These are phyloP conservation scores for Sitobion miscanthi DNA, from an alignment of 1,140 invertebrate genomes.

Conservation along the genomic window DNA sequence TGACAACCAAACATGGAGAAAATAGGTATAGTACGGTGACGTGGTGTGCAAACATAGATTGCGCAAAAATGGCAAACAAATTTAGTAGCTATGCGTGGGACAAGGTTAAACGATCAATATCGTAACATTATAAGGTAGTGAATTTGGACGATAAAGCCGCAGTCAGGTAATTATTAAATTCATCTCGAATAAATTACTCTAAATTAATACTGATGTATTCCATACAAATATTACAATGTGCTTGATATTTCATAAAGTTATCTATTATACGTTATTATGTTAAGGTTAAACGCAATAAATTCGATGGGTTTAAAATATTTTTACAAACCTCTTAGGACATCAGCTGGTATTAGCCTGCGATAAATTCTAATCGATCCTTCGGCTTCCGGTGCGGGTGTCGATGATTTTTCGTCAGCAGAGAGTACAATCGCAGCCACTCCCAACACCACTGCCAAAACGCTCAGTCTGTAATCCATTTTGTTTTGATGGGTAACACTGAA, in stretches of 20 bases:
- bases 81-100: not conserved
- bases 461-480: conserved; percentile 43
- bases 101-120: not conserved
- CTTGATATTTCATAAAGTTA: not conserved
- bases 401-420: conserved; percentile 66
- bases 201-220: not conserved
- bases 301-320: not conserved
- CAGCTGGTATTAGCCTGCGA: conserved; percentile 81
- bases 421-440: conserved; percentile 27
- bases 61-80: not conserved
- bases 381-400: conserved; percentile 63
- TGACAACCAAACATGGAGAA: conserved; percentile 17
- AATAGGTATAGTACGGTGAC: not conserved
- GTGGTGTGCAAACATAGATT: not conserved
- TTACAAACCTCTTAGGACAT: conserved; percentile 77
- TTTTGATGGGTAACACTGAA: not conserved
- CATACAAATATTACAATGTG: not conserved
- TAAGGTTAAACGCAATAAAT: not conserved
- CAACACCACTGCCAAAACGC: conserved; percentile 41
- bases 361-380: conserved; percentile 72
- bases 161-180: not conserved
- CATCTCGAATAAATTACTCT: not conserved
- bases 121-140: not conserved
- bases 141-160: not conserved
- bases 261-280: too few species aligned